Conservation (phyloP, 1,140 invertebrate genomes). For the Saxidomus purpurata region DNA sequence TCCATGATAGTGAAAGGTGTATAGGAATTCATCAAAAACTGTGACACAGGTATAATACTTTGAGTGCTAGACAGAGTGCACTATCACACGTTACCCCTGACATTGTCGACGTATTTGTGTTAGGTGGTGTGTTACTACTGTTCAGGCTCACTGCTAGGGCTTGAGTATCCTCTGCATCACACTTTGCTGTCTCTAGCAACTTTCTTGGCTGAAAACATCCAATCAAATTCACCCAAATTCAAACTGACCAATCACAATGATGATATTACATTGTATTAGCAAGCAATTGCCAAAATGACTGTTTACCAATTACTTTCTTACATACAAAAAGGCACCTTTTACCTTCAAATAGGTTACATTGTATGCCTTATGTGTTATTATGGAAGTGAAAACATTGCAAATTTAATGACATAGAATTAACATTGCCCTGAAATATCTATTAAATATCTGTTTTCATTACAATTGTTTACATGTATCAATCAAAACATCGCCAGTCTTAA, state of each 20-base stretch:
- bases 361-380: too few species aligned
- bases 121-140: conserved; percentile 45
- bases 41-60: background rate
- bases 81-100: conserved; percentile 64
- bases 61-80: conserved; percentile 51
- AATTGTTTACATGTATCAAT: too few species aligned
- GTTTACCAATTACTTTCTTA: background rate
- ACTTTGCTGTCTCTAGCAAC: conserved; percentile 57
- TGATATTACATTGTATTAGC: background rate
- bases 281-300: too few species aligned
- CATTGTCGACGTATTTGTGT: conserved; percentile 46
- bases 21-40: conserved; percentile 13
- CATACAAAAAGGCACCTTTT: background rate
- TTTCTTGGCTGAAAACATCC: conserved; percentile 63
- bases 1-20: background rate
- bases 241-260: background rate
- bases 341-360: too few species aligned
- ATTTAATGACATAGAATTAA: too few species aligned
- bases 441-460: too few species aligned
- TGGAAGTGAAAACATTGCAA: too few species aligned
- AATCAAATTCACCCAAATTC: conserved; percentile 29
- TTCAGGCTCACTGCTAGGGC: conserved; percentile 62
- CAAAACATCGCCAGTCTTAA: too few species aligned
- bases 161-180: conserved; percentile 66
- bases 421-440: too few species aligned